phyloP scores from a whole-genome alignment of 2,888 invertebrate genomes.

The Ormyrus pomaceus region DNA sequence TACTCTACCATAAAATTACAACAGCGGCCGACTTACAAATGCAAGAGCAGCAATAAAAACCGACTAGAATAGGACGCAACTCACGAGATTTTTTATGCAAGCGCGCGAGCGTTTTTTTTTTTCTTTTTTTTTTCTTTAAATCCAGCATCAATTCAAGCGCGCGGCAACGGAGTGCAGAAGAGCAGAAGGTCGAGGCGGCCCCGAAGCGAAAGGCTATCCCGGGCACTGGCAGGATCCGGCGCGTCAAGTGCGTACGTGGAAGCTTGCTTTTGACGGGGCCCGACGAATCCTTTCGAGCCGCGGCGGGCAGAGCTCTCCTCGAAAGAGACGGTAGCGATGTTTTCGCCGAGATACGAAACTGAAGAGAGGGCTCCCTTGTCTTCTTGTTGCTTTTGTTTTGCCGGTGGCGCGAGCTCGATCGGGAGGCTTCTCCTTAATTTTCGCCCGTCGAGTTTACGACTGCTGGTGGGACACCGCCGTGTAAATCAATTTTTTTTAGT shows the following conservation, averaged over 20 bases:
- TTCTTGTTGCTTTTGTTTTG: too few species aligned
- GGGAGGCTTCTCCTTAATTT: background rate
- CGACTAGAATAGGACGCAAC: too few species aligned
- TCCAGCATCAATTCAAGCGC: background rate
- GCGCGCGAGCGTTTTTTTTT: too few species aligned
- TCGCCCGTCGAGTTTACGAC: background rate
- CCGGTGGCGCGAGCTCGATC: background rate
- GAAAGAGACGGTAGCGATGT: slow-evolving; percentile 34
- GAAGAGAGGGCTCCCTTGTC: too few species aligned
- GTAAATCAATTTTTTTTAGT: background rate
- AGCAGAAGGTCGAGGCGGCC: background rate
- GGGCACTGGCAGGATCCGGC: slow-evolving; percentile 5
- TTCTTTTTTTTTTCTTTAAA: too few species aligned
- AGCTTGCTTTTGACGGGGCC: background rate
- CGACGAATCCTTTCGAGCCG: background rate
- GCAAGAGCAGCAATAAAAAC: too few species aligned
- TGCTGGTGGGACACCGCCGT: too few species aligned
- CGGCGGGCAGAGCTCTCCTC: background rate
- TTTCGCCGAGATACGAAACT: slow-evolving; percentile 16
- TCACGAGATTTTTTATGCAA: too few species aligned
- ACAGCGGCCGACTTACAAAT: too few species aligned
- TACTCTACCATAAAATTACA: too few species aligned
- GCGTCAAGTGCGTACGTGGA: slow-evolving; percentile 23
- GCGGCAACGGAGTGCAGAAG: background rate
- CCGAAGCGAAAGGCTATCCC: background rate